Evolutionary conservation across 2,797 vertebrate species (phyloP).

Genomic region (Typhlichthys eigenmanni): DNA sequence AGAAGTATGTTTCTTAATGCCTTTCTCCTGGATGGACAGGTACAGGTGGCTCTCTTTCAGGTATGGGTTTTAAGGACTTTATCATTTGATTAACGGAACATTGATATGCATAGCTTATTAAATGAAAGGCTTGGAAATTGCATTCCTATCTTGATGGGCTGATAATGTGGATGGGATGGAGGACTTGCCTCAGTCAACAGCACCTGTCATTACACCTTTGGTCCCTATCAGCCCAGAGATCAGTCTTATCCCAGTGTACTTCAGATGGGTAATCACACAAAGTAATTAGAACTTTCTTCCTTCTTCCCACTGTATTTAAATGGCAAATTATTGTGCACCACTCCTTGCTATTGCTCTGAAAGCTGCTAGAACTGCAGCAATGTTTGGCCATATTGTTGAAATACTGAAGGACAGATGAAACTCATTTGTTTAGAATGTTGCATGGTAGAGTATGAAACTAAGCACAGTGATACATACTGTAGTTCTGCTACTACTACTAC

Average conservation of each 20-base stretch:
- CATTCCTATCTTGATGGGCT: slow-evolving; percentile 67
- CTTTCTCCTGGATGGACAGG: slow-evolving; percentile 33
- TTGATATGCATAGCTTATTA: slow-evolving; percentile 72
- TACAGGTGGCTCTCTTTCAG: slow-evolving; percentile 52
- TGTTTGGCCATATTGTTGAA: slow-evolving; percentile 42
- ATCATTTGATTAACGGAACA: slow-evolving; percentile 73
- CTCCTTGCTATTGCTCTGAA: slow-evolving; percentile 49
- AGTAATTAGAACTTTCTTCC: slow-evolving; percentile 65
- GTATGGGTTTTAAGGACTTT: slow-evolving; percentile 57
- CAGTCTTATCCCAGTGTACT: slow-evolving; percentile 59
- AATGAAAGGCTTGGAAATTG: slow-evolving; percentile 68
- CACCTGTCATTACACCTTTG: slow-evolving; percentile 75
- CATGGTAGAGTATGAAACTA: slow-evolving; percentile 12
- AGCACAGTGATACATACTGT: neutral
- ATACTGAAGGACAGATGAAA: slow-evolving; percentile 22
- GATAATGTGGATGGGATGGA: slow-evolving; percentile 67
- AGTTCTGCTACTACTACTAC: neutral
- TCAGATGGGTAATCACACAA: slow-evolving; percentile 66
- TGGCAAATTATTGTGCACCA: slow-evolving; percentile 59
- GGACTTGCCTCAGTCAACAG: slow-evolving; percentile 70
- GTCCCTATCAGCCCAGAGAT: slow-evolving; percentile 65
- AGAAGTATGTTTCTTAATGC: slow-evolving; percentile 36
- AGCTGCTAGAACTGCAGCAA: slow-evolving; percentile 21
- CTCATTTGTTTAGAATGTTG: slow-evolving; percentile 34
- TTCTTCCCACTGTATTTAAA: slow-evolving; percentile 63